These are phyloP conservation scores for Temnothorax curvispinosus DNA, from an alignment of 1,140 invertebrate species.

Conservation along the genomic window DNA sequence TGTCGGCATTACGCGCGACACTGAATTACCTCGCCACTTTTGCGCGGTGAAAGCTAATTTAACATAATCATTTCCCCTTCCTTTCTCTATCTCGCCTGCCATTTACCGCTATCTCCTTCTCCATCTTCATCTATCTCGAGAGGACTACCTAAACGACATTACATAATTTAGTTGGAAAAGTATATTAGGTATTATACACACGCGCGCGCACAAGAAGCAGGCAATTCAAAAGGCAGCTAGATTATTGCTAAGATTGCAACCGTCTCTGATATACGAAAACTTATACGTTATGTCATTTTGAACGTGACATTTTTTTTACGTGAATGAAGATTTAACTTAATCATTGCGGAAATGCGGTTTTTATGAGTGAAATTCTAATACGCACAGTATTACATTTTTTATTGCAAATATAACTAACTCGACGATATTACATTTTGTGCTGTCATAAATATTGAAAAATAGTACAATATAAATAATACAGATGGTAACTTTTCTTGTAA, in stretches of 20 bases:
- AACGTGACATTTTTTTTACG: constrained; percentile 4
- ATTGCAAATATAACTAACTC: neutral
- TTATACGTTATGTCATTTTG: neutral
- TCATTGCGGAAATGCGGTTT: neutral
- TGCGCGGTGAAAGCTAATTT: constrained; percentile 77
- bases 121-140: neutral
- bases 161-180: constrained; percentile 25
- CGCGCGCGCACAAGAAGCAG: neutral
- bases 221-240: constrained; percentile 26
- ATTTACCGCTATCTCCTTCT: neutral
- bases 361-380: neutral
- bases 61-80: constrained; percentile 72
- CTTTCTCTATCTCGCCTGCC: neutral
- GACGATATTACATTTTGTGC: neutral
- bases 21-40: constrained; percentile 53
- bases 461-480: neutral
- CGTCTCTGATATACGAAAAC: neutral
- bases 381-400: neutral
- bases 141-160: constrained; percentile 25
- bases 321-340: neutral
- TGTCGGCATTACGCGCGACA: constrained; percentile 38
- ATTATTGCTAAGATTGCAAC: constrained; percentile 27
- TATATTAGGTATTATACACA: constrained; percentile 17
- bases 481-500: neutral
- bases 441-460: neutral